Evolutionary conservation across 2,113 vertebrate genomes (phyloP), one percentile per base, ranked within the genome.

Genomic region (Poicephalus gulielmi): DNA sequence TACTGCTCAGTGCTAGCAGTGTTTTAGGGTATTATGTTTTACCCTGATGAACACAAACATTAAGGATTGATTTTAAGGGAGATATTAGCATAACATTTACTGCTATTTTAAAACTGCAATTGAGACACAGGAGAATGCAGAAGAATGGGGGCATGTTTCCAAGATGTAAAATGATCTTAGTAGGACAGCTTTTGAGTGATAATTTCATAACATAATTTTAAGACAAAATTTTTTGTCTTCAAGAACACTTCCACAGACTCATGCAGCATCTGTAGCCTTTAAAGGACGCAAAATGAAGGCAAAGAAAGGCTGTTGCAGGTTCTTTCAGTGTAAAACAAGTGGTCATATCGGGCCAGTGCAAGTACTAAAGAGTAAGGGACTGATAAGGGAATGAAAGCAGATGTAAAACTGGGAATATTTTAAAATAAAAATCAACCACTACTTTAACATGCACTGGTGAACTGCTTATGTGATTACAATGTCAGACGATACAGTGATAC

Each of bases 401-500:
- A 68, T 44, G 37, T 53, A 68, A 59, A 74, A 79, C 49, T 63
- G n/a, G 55, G 62, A 82, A 88, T 71, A 82, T 91, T 96, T 79
- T 81, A 63, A 73, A 82, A 64, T 90, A 68, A 96, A 96, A 92
- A 90, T 83, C 85, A 93, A 57, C 79, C 93, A 78, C 86, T 92
- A 79, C 80, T 91, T 93, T 66, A 43, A 70, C 88, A 87, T 5
- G 77, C 95, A 64, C 95, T 86, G 76, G 95, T 92, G 82, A 94
- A 63, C 88, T 80, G 76, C 95, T 95, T 75, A 80, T 90, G 90
- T 89, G 81, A 96, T 96, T 94, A 94, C 86, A 95, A 94, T 63
- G 84, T 87, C 94, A 95, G 93, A 88, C 39, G 35, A 91, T 69
- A 90, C 74, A 73, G 78, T 10, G 7, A 95, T 94, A 95, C 66